A percentile compares a stretch with the other conserved stretches of the same genome.
Conservation (phyloP, 2,888 invertebrate species). For the Lathronympha strigana region DNA sequence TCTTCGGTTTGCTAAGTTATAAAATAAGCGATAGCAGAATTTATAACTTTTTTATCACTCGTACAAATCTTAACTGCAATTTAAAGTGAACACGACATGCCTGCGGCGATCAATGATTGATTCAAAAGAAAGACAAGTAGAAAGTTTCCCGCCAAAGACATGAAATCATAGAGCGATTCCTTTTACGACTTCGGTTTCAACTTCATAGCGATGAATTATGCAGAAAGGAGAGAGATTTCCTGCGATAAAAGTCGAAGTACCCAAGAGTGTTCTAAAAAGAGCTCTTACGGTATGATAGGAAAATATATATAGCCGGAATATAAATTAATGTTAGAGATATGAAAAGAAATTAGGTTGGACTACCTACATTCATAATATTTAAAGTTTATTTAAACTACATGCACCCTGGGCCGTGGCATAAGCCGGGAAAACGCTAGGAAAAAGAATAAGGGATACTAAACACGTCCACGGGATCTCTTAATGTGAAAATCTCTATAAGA, state of each 20-base stretch:
- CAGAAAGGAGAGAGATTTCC: conserved; percentile 82
- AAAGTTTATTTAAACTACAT: no score
- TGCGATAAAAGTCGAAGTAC: conserved; percentile 81
- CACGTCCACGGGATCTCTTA: no score
- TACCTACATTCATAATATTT: no score
- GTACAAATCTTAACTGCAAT: conserved; percentile 11
- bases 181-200: conserved; percentile 84
- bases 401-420: no score
- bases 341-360: conserved; percentile 6
- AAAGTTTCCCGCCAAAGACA: conserved; percentile 80
- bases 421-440: no score
- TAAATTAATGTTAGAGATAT: conserved; percentile 36
- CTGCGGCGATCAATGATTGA: conserved; percentile 62
- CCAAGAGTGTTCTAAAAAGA: conserved; percentile 79
- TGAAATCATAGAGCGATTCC: conserved; percentile 84
- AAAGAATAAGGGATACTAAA: no score
- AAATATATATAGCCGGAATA: conserved; percentile 48
- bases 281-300: conserved; percentile 70
- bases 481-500: no score
- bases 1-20: neutral
- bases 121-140: conserved; percentile 75
- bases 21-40: conserved; percentile 13
- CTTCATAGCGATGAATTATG: conserved; percentile 83
- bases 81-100: conserved; percentile 49
- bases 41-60: conserved; percentile 13